Base-by-base conservation (phyloP, 2,113 vertebrate species). In the Aptenodytes forsteri region DNA sequence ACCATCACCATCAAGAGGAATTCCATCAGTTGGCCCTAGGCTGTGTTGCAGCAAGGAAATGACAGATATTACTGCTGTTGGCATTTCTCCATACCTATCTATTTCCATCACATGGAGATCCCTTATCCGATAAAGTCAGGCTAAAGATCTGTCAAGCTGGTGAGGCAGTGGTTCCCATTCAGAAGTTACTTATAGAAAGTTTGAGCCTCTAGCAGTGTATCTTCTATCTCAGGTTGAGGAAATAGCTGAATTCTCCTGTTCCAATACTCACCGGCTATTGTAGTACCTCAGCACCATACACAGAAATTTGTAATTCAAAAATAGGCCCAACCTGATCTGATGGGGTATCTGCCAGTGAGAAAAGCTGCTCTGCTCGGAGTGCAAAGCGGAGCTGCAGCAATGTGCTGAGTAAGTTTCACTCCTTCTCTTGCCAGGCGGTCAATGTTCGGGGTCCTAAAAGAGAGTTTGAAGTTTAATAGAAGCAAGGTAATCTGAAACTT, bases 321-420 rank as follows among this genome's bases (percentile, higher is more conserved):
- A 72, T 4, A 3, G 23, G n/a, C 13, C 78, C 32, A 25, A 98
- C 99, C 99, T 97, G 99, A 99, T 95, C 99, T 81, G 59, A 99
- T 92, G 8, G 99, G 97, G 59, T 99, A 99, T 84, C 99, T 97
- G n/a, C 99, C 99, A 0, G 99, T 99, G 56, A 99, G 98, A 50
- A 99, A 99, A 1, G 99, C 98, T 1, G 98, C 98, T 91, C 99
- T 98, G 97, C 99, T 99, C 0, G 98, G 99, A 4, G 98, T 98
- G 83, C 99, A 99, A 27, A 99, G 94, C 0, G 98, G 96, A 5
- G 99, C 98, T 7, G 99, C 98, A 0, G 99, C 98, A 23, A 99
- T 98, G 91, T 99, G 99, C 42, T 99, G 99, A 34, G 98, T 99
- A 78, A 99, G 97, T 90, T 96, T 98, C 86, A 99, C 98, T 14